Percentiles rank a stretch among this genome's conserved stretches.
Evolutionary conservation across 1,140 invertebrate species (phyloP).

Genomic region (Rhopalosiphum padi): DNA sequence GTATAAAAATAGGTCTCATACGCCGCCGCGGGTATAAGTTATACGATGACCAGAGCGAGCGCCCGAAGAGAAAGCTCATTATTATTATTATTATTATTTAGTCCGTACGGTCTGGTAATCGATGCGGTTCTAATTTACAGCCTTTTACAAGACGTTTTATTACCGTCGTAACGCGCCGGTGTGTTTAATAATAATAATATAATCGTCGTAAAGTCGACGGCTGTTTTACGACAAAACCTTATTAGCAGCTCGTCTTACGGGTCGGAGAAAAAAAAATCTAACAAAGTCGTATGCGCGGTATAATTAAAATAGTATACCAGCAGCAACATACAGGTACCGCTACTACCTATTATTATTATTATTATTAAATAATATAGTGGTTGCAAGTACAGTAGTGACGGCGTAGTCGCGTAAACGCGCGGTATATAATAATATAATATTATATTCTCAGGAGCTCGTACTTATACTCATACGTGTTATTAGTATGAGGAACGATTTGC

Average conservation of each 20-base stretch:
- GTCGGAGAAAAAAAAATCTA: not conserved
- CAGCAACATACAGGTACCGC: not conserved
- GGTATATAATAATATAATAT: not conserved
- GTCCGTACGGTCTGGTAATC: not conserved
- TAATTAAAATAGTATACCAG: not conserved
- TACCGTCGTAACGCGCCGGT: not conserved
- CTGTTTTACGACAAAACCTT: not conserved
- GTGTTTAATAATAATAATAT: not conserved
- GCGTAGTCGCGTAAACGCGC: not conserved
- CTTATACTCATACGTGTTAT: no score
- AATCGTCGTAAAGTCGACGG: not conserved
- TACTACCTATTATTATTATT: not conserved
- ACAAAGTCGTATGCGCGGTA: not conserved
- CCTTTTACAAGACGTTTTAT: constrained; percentile 7
- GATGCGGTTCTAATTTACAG: constrained; percentile 1
- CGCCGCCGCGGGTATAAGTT: not conserved
- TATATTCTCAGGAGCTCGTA: not conserved
- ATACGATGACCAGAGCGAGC: not conserved
- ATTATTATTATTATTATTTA: constrained; percentile 10
- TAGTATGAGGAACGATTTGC: not conserved
- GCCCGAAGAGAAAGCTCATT: constrained; percentile 3
- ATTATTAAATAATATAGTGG: not conserved
- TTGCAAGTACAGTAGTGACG: not conserved
- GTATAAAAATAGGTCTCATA: not conserved
- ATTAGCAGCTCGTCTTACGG: constrained; percentile 4